A percentile compares a stretch with the other conserved stretches of the same genome.
phyloP scores from a whole-genome alignment of 2,113 vertebrate species.

The Nansenia antarctica region DNA sequence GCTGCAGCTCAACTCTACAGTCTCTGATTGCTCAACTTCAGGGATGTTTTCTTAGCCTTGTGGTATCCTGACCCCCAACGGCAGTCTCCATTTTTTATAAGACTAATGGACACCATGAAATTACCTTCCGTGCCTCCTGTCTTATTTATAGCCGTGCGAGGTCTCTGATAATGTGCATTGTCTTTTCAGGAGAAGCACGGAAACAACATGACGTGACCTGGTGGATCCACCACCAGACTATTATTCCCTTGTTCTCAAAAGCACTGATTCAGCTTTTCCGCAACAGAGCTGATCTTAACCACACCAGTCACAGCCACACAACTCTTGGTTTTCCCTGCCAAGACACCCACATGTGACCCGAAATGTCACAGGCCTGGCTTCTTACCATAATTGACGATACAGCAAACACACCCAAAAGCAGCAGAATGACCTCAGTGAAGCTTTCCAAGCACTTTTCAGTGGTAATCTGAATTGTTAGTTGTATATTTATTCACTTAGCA shows the following conservation, averaged over 20 bases:
- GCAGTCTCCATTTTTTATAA: conserved; percentile 75
- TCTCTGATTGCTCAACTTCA: conserved; percentile 44
- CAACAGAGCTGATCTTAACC: conserved; percentile 18
- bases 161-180: conserved; percentile 57
- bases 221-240: conserved; percentile 11
- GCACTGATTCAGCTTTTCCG: conserved; percentile 58
- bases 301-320: conserved; percentile 22
- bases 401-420: conserved; percentile 52
- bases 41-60: conserved; percentile 42
- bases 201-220: conserved; percentile 37
- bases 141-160: conserved; percentile 71
- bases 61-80: conserved; percentile 39
- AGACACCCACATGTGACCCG: conserved; percentile 57
- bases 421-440: conserved; percentile 49
- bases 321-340: conserved; percentile 38
- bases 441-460: conserved; percentile 36
- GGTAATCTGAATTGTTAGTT: conserved; percentile 27
- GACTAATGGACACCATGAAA: conserved; percentile 71
- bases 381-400: conserved; percentile 48
- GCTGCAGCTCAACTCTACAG: conserved; percentile 10
- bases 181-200: conserved; percentile 53
- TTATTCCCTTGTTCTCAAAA: conserved; percentile 9
- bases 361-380: conserved; percentile 46
- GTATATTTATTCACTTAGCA: conserved; percentile 39
- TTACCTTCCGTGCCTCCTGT: conserved; percentile 44